Evolutionary conservation across 2,113 vertebrate genomes (phyloP), one percentile per base, ranked within the genome.

Genomic region (Bostrychus sinensis): DNA sequence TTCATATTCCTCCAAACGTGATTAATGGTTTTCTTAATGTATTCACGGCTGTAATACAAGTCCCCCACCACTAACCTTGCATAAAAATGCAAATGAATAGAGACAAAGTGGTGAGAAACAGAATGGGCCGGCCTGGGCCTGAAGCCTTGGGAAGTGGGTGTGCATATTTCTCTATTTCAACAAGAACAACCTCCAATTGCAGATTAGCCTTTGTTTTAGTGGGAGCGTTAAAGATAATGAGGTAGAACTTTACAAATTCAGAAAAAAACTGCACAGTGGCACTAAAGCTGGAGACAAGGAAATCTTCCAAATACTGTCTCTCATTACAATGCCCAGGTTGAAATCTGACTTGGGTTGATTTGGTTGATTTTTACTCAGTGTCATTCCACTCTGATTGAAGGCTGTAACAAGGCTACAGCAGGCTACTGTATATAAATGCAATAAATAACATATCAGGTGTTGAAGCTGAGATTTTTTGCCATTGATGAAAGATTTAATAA

Each of bases 1-100:
- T 84, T 70, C 65, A 75, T 88, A 75, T 76, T 74, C 80, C 86
- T 78, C 50, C 26, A 56, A 78, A 82, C 14, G 57, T 89, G 91
- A 92, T 91, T 90, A 87, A 91, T 91, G 84, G 84, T 87, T 89
- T 89, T 87, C 80, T 81, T 90, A 89, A 91, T 90, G 78, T 90
- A 82, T 89, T 92, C 79, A 74, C 61, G 62, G 73, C 84, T 77
- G 76, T 81, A 88, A 91, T 81, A 86, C 75, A 87, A 89, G 82
- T 84, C 86, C 88, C 78, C 71, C 75, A 70, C 70, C 70, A 82
- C 83, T 88, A 91, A 90, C 85, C 84, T 91, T 89, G 86, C 88
- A 89, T 89, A 90, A 91, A 90, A 91, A 92, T 91, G 91, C 88
- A 88, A 91, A 91, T 90, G 82, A 85, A 80, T 73, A 77, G 71